Evolutionary conservation across 1,140 invertebrate species (phyloP).

Genomic region (Hydropsyche tenuis): DNA sequence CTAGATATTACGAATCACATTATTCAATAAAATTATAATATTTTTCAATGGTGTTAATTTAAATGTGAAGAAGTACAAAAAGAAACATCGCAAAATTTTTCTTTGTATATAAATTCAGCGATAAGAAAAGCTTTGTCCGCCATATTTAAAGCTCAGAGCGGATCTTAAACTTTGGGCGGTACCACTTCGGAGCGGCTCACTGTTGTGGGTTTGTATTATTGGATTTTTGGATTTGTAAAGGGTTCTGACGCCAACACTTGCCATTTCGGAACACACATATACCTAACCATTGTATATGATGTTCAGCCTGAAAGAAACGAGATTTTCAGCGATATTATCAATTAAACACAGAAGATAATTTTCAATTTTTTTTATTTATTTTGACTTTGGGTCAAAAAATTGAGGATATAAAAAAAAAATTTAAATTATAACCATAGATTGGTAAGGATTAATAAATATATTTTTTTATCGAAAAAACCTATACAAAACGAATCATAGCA

Average conservation of each 20-base stretch:
- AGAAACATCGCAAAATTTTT: not conserved
- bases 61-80: not conserved
- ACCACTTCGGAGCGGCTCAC: not conserved
- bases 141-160: constrained; percentile 22
- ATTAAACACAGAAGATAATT: too few relatives aligned
- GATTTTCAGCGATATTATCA: not conserved
- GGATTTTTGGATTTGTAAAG: constrained; percentile 24
- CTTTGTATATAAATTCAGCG: too few relatives aligned
- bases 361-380: too few relatives aligned
- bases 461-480: too few relatives aligned
- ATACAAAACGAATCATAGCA: not conserved
- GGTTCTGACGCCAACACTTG: not conserved
- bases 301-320: not conserved
- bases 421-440: too few relatives aligned
- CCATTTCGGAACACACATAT: not conserved
- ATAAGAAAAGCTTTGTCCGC: constrained; percentile 8
- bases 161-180: constrained; percentile 18
- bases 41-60: not conserved
- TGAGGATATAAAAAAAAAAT: too few relatives aligned
- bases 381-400: too few relatives aligned
- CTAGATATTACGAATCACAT: too few relatives aligned
- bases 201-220: constrained; percentile 24
- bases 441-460: too few relatives aligned
- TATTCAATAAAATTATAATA: too few relatives aligned
- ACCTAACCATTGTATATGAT: not conserved